Evolutionary conservation across 2,797 vertebrate genomes (phyloP).

Genomic region (Alca torda): DNA sequence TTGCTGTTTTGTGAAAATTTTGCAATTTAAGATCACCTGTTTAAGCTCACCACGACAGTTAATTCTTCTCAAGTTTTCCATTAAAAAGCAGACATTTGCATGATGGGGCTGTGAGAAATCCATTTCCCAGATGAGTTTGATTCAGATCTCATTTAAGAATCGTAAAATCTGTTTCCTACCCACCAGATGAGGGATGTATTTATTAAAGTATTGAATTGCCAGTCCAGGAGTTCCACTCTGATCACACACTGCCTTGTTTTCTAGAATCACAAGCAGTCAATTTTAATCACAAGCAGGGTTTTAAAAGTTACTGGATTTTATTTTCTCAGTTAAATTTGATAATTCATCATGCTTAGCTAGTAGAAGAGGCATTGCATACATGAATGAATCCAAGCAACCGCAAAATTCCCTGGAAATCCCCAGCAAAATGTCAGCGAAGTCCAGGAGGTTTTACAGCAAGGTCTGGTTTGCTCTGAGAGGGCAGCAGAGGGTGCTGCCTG

Average conservation of each 20-base stretch:
- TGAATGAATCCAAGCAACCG: neutral
- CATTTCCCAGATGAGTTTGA: neutral
- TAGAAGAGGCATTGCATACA: neutral
- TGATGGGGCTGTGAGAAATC: neutral
- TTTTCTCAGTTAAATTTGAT: neutral
- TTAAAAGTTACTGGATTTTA: neutral
- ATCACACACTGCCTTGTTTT: neutral
- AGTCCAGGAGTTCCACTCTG: neutral
- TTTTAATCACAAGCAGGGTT: neutral
- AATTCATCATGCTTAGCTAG: neutral
- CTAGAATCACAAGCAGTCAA: neutral
- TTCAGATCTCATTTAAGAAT: neutral
- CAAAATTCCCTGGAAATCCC: neutral
- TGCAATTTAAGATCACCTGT: neutral
- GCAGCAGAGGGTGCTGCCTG: slow-evolving; percentile 46
- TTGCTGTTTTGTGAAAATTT: neutral
- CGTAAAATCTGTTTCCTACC: neutral
- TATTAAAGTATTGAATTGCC: neutral
- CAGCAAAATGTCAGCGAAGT: rapidly evolving
- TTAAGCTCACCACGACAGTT: neutral
- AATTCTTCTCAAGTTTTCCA: neutral
- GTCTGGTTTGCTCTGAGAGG: neutral
- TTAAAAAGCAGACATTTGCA: neutral
- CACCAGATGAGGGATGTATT: neutral
- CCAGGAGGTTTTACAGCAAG: neutral